Base-by-base conservation (phyloP, 2,888 invertebrate genomes). In the Drosophila affinis region DNA sequence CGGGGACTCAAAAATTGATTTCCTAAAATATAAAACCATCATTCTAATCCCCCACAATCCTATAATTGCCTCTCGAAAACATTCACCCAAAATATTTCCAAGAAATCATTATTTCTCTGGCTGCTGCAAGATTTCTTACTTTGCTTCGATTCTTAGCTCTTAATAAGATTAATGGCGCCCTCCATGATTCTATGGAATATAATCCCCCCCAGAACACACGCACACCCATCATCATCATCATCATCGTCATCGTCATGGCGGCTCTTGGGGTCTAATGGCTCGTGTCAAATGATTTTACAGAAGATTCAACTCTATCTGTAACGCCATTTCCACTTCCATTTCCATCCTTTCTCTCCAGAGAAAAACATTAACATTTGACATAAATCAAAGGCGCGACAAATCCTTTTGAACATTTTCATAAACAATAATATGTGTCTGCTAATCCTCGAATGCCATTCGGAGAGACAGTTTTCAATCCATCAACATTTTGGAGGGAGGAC, bases 361-460 rank as follows among this genome's bases (percentile, higher is more conserved):
- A 27, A 18, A 21, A 51, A 64, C 63, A 65, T 47, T 54, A 55
- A 48, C 57, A 63, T 59, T 64, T 62, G 55, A 63, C 73, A 82
- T 79, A 59, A 68, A 79, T 81, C 81, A 77, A 58, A 62, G 62
- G 58, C 64, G 48, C 51, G 52, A 56, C 47, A 70, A 77, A 82
- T 82, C 78, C 86, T 82, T 82, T 76, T 74, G 61, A 82, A 67
- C 48, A 85, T 85, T 78, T 54, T 82, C 82, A 79, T 85, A 82
- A 85, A 84, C 77, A 39, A 75, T 68, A 72, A 62, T 65, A 69
- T 65, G 69, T 14, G 39, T 57, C 62, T 44, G 56, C 71, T 77
- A 81, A 81, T 68, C 75, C 69, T 60, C 78, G 68, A 74, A 72
- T 80, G 78, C 74, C 82, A 76, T 71, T 64, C 69, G 48, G 53